phyloP scores from a whole-genome alignment of 1,140 invertebrate genomes.

The Liolophura sinensis region DNA sequence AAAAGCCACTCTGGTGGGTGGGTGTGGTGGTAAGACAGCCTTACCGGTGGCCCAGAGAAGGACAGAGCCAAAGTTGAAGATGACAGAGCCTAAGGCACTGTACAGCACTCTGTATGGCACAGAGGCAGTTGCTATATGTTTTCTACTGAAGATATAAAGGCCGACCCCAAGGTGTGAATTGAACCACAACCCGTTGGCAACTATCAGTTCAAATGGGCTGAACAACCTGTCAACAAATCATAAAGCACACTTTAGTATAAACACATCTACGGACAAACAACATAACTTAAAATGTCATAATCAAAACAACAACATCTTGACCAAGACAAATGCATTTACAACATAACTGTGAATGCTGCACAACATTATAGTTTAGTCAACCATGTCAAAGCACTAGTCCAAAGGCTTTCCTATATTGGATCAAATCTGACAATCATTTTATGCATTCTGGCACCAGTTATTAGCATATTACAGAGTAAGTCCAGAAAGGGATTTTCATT shows the following conservation, averaged over 20 bases:
- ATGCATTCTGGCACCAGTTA: too few species aligned
- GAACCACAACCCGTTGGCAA: slow-evolving; percentile 47
- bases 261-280: not conserved
- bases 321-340: too few species aligned
- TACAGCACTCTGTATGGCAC: slow-evolving; percentile 28
- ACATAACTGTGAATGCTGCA: too few species aligned
- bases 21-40: slow-evolving; percentile 53
- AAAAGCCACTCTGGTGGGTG: slow-evolving; percentile 19
- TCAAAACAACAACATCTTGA: too few species aligned
- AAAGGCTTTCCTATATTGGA: too few species aligned
- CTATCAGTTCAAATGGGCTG: slow-evolving; percentile 18
- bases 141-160: slow-evolving; percentile 39
- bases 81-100: slow-evolving; percentile 39
- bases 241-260: not conserved
- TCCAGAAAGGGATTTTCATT: too few species aligned
- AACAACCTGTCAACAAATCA: slow-evolving; percentile 37
- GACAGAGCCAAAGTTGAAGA: slow-evolving; percentile 50
- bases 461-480: too few species aligned
- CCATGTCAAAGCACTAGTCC: too few species aligned
- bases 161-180: slow-evolving; percentile 48
- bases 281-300: too few species aligned
- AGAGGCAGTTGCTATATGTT: slow-evolving; percentile 27
- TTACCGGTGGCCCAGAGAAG: slow-evolving; percentile 42
- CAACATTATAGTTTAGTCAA: too few species aligned
- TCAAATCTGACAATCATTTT: too few species aligned